Evolutionary conservation across 2,888 invertebrate genomes (phyloP).

Genomic region (Junonia oenone): DNA sequence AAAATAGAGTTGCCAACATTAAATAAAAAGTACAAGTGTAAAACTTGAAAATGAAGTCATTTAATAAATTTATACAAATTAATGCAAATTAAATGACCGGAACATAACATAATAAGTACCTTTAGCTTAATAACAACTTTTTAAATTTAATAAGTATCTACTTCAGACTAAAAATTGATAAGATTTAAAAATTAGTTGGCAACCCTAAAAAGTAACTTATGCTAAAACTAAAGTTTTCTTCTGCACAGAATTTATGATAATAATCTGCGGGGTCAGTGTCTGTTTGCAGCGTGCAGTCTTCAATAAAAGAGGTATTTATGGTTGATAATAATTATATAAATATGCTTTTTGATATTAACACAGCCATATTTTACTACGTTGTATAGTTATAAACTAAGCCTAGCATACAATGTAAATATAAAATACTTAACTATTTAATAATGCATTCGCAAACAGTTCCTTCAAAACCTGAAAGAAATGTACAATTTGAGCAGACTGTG

Average conservation of each 20-base stretch:
- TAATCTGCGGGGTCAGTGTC: constrained; percentile 45
- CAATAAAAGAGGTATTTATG: constrained; percentile 71
- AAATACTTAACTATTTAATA: constrained; percentile 37
- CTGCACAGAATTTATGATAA: constrained; percentile 23
- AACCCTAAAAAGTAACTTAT: constrained; percentile 15
- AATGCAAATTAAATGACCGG: background rate
- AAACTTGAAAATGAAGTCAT: background rate
- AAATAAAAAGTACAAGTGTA: background rate
- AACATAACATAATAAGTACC: background rate
- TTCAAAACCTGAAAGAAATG: constrained; percentile 39
- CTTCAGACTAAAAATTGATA: background rate
- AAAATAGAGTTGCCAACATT: constrained; percentile 17
- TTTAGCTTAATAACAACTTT: background rate
- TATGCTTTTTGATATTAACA: constrained; percentile 75
- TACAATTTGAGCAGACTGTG: constrained; percentile 49
- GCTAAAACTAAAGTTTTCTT: constrained; percentile 11
- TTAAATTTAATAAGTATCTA: background rate
- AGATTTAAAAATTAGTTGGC: constrained; percentile 3
- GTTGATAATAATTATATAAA: constrained; percentile 61
- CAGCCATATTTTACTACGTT: constrained; percentile 66
- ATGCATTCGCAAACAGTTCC: constrained; percentile 42
- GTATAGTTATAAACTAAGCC: constrained; percentile 36
- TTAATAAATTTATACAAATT: background rate
- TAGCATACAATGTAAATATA: constrained; percentile 33
- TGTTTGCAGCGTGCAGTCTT: constrained; percentile 50